phyloP scores from a whole-genome alignment of 2,797 vertebrate genomes.

The Cirrhinus molitorella region DNA sequence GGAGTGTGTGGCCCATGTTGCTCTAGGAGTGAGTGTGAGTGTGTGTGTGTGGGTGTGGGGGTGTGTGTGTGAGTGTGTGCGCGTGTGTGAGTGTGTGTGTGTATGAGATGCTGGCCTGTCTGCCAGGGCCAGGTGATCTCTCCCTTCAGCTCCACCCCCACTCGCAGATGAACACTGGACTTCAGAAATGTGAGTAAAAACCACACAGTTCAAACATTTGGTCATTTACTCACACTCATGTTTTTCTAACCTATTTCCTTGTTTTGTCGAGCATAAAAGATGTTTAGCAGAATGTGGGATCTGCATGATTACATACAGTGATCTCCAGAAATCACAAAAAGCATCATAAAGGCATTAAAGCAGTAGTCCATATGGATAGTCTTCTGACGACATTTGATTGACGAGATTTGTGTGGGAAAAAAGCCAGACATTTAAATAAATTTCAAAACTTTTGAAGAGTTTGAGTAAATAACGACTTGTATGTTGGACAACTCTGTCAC shows the following conservation, averaged over 20 bases:
- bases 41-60: slow-evolving; percentile 84
- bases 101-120: slow-evolving; percentile 99
- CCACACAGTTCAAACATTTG: background rate
- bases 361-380: background rate
- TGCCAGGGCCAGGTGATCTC: slow-evolving; percentile 97
- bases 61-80: slow-evolving; percentile 82
- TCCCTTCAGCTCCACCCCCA: slow-evolving; percentile 98
- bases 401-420: no score
- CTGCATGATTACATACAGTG: background rate
- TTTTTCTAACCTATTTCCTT: background rate
- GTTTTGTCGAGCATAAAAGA: background rate
- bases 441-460: background rate
- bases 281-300: background rate
- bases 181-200: slow-evolving; percentile 98
- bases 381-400: no score
- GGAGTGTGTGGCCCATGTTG: slow-evolving; percentile 90
- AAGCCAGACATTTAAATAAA: background rate
- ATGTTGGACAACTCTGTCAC: background rate
- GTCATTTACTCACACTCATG: background rate
- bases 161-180: slow-evolving; percentile 99
- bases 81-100: slow-evolving; percentile 81
- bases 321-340: background rate
- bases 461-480: background rate
- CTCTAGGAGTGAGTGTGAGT: slow-evolving; percentile 90
- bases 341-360: background rate